Percentiles rank a stretch among this genome's conserved stretches.
Conservation (phyloP, 2,888 invertebrate genomes). For the Tenthredo scrophulariae region DNA sequence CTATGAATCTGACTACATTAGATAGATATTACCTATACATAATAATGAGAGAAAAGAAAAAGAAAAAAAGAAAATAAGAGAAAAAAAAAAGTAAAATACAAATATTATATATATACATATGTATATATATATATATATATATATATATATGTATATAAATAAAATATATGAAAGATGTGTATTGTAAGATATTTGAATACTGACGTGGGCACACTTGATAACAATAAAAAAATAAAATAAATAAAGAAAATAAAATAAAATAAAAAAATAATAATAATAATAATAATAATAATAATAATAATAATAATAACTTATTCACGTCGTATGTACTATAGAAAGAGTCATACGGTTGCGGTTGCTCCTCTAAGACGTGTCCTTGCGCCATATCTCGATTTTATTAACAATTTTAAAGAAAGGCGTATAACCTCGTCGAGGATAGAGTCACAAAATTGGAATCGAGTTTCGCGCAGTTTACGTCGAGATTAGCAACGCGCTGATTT, state of each 20-base stretch:
- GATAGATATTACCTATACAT: conserved; percentile 72
- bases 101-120: conserved; percentile 68
- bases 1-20: conserved; percentile 72
- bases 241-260: conserved; percentile 47
- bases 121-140: no score
- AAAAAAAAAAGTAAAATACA: conserved; percentile 67
- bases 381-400: neutral
- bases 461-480: conserved; percentile 1
- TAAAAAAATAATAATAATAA: conserved; percentile 53
- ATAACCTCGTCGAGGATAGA: no score
- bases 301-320: conserved; percentile 50
- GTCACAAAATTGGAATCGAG: neutral
- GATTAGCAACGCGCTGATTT: conserved; percentile 11
- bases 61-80: conserved; percentile 58
- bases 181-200: conserved; percentile 76
- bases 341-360: conserved; percentile 31
- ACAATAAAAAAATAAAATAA: conserved; percentile 46
- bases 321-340: neutral
- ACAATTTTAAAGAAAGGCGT: neutral
- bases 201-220: conserved; percentile 72
- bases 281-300: conserved; percentile 49
- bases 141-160: no score
- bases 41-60: conserved; percentile 62
- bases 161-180: conserved; percentile 73
- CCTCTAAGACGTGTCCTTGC: conserved; percentile 10